Evolutionary conservation across 1,140 invertebrate genomes (phyloP).

Genomic region (Pogonomyrmex barbatus): DNA sequence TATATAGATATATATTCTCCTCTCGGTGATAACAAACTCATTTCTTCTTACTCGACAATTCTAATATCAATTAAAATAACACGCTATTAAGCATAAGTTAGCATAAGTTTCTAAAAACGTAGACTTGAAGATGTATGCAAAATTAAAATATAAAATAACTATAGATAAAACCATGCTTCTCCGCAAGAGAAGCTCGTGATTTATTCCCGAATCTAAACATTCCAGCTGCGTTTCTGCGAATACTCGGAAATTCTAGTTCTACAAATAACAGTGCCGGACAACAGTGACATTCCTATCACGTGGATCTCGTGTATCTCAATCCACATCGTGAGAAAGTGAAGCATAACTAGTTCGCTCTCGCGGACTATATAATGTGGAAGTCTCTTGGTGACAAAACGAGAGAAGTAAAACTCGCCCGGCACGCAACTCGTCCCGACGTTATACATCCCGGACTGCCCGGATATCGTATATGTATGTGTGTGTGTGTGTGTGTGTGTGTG

Average conservation of each 20-base stretch:
- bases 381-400: conserved; percentile 42
- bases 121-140: too few species aligned
- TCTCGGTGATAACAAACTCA: background rate
- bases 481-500: background rate
- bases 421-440: conserved; percentile 24
- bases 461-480: conserved; percentile 9
- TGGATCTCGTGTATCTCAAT: conserved; percentile 51
- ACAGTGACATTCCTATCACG: conserved; percentile 26
- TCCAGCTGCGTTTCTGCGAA: background rate
- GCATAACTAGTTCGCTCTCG: conserved; percentile 10
- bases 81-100: background rate
- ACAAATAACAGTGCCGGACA: conserved; percentile 13
- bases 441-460: background rate
- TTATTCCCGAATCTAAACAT: background rate
- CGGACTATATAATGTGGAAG: background rate
- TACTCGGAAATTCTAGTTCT: background rate
- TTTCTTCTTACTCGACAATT: background rate
- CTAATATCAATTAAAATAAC: background rate
- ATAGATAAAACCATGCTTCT: background rate
- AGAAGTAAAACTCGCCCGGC: conserved; percentile 34
- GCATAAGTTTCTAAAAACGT: background rate
- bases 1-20: background rate
- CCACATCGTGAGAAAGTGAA: conserved; percentile 52
- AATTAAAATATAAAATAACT: background rate
- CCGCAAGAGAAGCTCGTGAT: background rate